Percentiles rank a stretch among this genome's conserved stretches.
These are phyloP conservation scores for Callosobruchus maculatus DNA, from an alignment of 2,888 invertebrate genomes.

Conservation along the genomic window DNA sequence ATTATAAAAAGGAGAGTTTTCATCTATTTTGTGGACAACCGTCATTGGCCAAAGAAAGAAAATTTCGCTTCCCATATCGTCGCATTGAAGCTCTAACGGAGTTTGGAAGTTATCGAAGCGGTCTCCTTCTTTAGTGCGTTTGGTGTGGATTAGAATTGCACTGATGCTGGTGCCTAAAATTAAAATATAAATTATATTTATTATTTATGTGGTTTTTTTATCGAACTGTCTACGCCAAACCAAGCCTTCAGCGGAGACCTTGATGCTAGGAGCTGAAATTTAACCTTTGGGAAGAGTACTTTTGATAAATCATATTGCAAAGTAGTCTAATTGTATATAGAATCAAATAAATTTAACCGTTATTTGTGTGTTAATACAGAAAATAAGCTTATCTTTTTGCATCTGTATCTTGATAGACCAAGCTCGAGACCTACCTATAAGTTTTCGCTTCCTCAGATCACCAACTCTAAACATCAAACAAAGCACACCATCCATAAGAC, in stretches of 20 bases:
- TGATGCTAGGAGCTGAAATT: too few species aligned
- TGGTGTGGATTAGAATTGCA: slow-evolving; percentile 72
- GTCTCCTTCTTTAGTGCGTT: slow-evolving; percentile 77
- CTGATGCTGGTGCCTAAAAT: slow-evolving; percentile 68
- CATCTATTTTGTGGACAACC: slow-evolving; percentile 85
- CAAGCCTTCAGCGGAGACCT: too few species aligned
- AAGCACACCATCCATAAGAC: slow-evolving; percentile 77
- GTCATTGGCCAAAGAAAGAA: slow-evolving; percentile 96
- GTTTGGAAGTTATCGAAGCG: slow-evolving; percentile 63
- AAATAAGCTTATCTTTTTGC: background rate
- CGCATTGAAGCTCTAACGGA: slow-evolving; percentile 60
- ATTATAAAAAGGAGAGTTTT: slow-evolving; percentile 79
- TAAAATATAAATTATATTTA: too few species aligned
- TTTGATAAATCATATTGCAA: too few species aligned
- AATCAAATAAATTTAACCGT: too few species aligned
- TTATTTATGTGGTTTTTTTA: too few species aligned
- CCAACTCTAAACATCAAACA: slow-evolving; percentile 90
- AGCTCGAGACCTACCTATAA: slow-evolving; percentile 59
- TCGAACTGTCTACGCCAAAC: too few species aligned
- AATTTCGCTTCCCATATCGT: slow-evolving; percentile 80
- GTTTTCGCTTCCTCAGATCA: slow-evolving; percentile 89
- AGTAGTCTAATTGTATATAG: too few species aligned
- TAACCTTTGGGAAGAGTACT: too few species aligned
- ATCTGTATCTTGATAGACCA: too few species aligned
- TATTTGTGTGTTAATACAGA: too few species aligned